Evolutionary conservation across 2,113 vertebrate genomes (phyloP).

Genomic region (Elephas maximus): DNA sequence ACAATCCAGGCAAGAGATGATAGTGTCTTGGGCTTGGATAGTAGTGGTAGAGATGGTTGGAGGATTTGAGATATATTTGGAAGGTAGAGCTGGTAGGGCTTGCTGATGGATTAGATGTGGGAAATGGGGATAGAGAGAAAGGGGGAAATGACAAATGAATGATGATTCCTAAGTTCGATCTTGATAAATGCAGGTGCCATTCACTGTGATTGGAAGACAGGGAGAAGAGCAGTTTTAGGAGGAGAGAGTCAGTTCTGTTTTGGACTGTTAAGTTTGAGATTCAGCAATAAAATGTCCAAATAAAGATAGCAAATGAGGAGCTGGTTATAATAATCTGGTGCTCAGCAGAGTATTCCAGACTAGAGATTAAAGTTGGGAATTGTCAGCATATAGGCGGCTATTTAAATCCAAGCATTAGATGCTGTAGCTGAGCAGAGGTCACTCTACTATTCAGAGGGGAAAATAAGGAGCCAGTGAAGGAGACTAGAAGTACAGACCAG

Average conservation of each 20-base stretch:
- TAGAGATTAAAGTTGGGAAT: not conserved
- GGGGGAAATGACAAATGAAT: not conserved
- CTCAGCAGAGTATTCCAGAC: not conserved
- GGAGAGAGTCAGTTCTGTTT: slow-evolving; percentile 36
- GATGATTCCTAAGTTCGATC: not conserved
- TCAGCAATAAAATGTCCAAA: not conserved
- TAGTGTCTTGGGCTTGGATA: not conserved
- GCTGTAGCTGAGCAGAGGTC: not conserved
- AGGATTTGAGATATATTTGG: not conserved
- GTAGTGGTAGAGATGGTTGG: not conserved
- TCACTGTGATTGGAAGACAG: not conserved
- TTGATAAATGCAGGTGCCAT: not conserved
- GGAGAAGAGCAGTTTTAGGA: not conserved
- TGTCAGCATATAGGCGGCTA: not conserved
- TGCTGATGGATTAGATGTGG: not conserved
- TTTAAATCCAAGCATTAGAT: slow-evolving; percentile 32
- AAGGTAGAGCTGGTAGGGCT: not conserved
- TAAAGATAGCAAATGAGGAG: not conserved
- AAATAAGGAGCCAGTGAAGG: not conserved
- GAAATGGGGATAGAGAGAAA: not conserved
- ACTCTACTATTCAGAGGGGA: not conserved
- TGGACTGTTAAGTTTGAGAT: not conserved
- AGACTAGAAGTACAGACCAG: not conserved
- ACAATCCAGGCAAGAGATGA: not conserved
- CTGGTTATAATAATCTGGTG: not conserved